phyloP scores from a whole-genome alignment of 2,113 vertebrate species.

The Ptilonorhynchus violaceus region DNA sequence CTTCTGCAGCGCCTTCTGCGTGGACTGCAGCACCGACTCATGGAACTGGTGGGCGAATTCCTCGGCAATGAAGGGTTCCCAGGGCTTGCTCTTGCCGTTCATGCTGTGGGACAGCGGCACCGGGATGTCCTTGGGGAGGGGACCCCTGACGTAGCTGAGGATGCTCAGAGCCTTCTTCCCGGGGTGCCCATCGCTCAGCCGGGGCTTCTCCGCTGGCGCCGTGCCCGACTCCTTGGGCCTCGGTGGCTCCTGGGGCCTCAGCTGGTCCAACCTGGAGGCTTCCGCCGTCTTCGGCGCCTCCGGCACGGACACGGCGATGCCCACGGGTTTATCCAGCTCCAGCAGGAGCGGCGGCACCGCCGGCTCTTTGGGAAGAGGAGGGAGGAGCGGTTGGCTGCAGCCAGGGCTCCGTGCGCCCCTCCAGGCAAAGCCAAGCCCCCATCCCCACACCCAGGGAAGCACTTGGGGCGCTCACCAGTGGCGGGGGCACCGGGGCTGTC shows the following conservation, averaged over 20 bases:
- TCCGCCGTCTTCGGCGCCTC: constrained; percentile 66
- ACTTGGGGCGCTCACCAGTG: constrained; percentile 72
- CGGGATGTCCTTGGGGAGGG: constrained; percentile 83
- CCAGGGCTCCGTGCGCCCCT: fast-evolving
- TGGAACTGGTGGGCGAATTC: constrained; percentile 99
- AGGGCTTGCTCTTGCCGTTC: constrained; percentile 91
- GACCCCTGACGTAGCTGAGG: constrained; percentile 84
- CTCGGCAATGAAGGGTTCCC: constrained; percentile 93
- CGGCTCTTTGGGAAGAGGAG: constrained; percentile 58
- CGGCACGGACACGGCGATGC: constrained; percentile 70
- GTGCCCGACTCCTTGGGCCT: constrained; percentile 78
- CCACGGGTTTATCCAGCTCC: constrained; percentile 78
- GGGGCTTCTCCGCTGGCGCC: constrained; percentile 72
- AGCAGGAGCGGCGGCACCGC: constrained; percentile 58
- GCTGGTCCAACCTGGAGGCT: constrained; percentile 74
- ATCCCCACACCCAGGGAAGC: fast-evolving
- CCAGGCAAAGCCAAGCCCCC: not conserved
- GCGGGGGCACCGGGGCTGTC: constrained; percentile 78
- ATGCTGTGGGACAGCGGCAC: constrained; percentile 78
- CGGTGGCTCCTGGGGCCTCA: constrained; percentile 74
- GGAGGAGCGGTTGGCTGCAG: not conserved
- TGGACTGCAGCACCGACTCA: constrained; percentile 96
- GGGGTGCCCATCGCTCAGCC: constrained; percentile 71
- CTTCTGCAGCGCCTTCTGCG: constrained; percentile 96
- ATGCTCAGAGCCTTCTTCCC: constrained; percentile 86